Percentiles rank a stretch among this genome's conserved stretches.
phyloP scores from a whole-genome alignment of 2,797 vertebrate genomes.

The Micrastur ruficollis region DNA sequence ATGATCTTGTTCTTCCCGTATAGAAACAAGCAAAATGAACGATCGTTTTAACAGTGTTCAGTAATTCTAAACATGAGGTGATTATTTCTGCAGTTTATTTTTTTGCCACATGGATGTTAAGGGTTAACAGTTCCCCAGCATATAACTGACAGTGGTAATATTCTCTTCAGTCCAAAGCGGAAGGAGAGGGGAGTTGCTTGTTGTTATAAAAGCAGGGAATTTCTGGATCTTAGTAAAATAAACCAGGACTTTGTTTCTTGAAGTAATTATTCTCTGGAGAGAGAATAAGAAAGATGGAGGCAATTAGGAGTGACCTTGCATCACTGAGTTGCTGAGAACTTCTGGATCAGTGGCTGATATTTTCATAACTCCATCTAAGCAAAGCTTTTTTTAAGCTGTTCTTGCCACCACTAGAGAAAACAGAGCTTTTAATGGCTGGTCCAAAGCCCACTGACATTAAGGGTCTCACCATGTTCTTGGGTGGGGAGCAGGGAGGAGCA shows the following conservation, averaged over 20 bases:
- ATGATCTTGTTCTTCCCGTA: background rate
- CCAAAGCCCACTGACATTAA: background rate
- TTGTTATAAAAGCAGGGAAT: constrained; percentile 69
- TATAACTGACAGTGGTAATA: constrained; percentile 55
- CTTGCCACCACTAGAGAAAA: constrained; percentile 59
- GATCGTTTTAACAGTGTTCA: background rate
- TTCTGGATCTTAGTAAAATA: constrained; percentile 80
- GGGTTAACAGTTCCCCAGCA: constrained; percentile 38
- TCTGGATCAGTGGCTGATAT: constrained; percentile 77
- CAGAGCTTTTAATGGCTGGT: background rate
- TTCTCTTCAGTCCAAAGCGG: constrained; percentile 66
- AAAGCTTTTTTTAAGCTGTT: constrained; percentile 51
- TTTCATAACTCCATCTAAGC: constrained; percentile 71
- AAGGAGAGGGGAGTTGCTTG: constrained; percentile 67
- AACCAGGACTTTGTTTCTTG: constrained; percentile 79
- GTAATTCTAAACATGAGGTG: background rate
- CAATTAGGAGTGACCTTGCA: constrained; percentile 76
- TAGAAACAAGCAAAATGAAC: background rate
- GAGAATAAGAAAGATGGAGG: constrained; percentile 76
- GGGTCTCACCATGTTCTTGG: background rate
- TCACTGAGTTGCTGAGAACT: constrained; percentile 71
- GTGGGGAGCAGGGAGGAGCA: background rate
- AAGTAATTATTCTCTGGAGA: constrained; percentile 79
- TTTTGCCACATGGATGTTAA: background rate
- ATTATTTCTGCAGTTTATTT: constrained; percentile 51